Evolutionary conservation across 2,888 invertebrate species (phyloP), one percentile per base, ranked within the genome.

Genomic region (Platypus cylindrus): DNA sequence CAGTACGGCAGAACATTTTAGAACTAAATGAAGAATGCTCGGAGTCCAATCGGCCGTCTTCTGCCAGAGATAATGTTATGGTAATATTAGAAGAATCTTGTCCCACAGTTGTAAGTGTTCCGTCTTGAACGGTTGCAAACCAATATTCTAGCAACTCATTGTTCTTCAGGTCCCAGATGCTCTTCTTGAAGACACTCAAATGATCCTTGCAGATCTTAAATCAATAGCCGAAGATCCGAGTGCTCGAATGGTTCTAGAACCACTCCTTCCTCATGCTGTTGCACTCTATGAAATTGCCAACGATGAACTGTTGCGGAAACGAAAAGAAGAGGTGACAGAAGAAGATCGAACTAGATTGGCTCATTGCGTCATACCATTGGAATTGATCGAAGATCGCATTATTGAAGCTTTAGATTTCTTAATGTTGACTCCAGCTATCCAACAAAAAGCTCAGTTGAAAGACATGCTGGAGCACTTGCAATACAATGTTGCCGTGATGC

Each of bases 381-480:
- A 67, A 45, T 58, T 63, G 5, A 66, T 64, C 43, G 67, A 70
- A 45, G 66, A 67, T 32, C 63, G 67, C 35, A 68, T 71, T 58
- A 63, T 70, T 31, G 62, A 68, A 41, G 63, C 66, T n/a, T 58
- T 70, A 31, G 58, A 63, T 36, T 42, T 46, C 17, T 33, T 55
- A 8, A 43, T 43, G 40, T 30, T 39, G 8, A 27, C 40, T 14
- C 34, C 40, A 3, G 40, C 36, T 20, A 23, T 40, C 4, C 45
- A 48, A 3, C 36, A 43, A 18, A 25, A 37, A 24, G 38, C 44
- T 8, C 37, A 41, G 9, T 30, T 52, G 9, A 49, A 49, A 40
- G 33, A 36, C 22, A 39, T 50, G 7, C 37, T 56, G n/a, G 51
- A 55, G 42, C 54, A 52, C 41, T 31, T 56, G 15, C 56, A 56